Evolutionary conservation across 30 jellyfish, hydroid and myxozoan genomes (phyloP), one percentile per base, ranked within the genome.

Genomic region (Catostylus mosaicus): DNA sequence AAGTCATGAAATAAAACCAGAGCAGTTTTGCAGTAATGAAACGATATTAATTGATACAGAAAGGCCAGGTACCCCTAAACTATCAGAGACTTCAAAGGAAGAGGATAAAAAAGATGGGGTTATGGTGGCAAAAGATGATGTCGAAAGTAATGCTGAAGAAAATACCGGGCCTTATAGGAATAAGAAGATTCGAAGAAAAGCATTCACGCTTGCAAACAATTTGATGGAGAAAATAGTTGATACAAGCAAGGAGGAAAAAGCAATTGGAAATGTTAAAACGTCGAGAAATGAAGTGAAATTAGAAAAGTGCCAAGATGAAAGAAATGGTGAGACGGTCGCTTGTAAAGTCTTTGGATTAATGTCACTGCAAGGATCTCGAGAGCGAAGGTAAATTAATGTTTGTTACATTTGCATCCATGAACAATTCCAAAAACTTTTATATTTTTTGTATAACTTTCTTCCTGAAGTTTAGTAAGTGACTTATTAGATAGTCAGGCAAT

Each of bases 261-360:
- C n/a, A 20, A 26, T 1, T 59, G 38, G 16, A 27, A 59, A 24
- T 26, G 8, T 43, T 8, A 43, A 43, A 43, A 27, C 8, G 24
- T 2, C 1, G 11, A 24, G 19, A 24, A 59, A 59, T 59, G 71
- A 59, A 59, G n/a, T 5, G 37, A 37, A 30, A 38, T 7, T 20
- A 19, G 35, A 37, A 18, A 68, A 68, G 80, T 30, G 22, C 22
- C 30, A 34, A 24, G 80, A 68, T 50, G 75, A 34, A 26, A 51
- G 75, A 54, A 30, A 22, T 50, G 60, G 63, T 1, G 96, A 81
- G 35, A 37, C 31, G 36, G 74, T 88, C 11, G 97, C 97, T 6
- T 88, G 97, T 61, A 83, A 73, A 66, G 84, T 88, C 2, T 88
- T 67, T 51, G 97, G 97, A 24, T 50, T 88, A 30, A 90, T 88